Percentiles rank a stretch among this genome's conserved stretches.
Evolutionary conservation across 2,888 invertebrate genomes (phyloP).

Genomic region (Gryllus longicercus): DNA sequence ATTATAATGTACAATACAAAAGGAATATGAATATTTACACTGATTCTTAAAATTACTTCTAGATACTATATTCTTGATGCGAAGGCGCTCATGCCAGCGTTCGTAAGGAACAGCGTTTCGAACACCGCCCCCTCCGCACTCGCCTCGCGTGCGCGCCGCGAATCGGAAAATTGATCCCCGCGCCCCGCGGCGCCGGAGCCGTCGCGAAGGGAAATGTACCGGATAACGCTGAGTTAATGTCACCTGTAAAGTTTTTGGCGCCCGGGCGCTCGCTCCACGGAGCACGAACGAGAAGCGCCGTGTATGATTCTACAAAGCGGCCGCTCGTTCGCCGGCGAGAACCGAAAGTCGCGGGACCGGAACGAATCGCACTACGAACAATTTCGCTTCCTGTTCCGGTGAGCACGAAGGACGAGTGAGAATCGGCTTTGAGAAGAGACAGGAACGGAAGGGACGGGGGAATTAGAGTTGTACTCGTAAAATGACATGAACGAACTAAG

Average conservation of each 20-base stretch:
- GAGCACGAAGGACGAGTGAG: background rate
- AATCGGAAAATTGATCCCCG: constrained; percentile 1
- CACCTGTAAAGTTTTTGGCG: constrained; percentile 9
- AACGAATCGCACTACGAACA: background rate
- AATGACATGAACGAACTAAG: too few relatives aligned
- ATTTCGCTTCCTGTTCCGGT: constrained; percentile 2
- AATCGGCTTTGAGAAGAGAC: background rate
- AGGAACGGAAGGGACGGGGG: background rate
- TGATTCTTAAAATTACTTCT: too few relatives aligned
- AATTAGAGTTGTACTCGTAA: background rate
- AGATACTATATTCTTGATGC: too few relatives aligned
- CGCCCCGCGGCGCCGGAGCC: background rate
- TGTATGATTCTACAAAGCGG: background rate
- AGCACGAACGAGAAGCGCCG: background rate
- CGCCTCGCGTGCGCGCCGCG: background rate
- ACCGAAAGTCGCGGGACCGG: background rate
- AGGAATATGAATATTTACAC: too few relatives aligned
- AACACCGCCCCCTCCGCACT: background rate
- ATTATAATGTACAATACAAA: too few relatives aligned
- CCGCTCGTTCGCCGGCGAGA: background rate
- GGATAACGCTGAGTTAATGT: constrained; percentile 17
- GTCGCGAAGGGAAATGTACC: constrained; percentile 6
- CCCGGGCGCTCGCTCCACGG: background rate
- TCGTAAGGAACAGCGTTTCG: too few relatives aligned
- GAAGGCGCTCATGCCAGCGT: too few relatives aligned